phyloP scores from a whole-genome alignment of 2,797 vertebrate genomes.

The Enteromius thamalakanensis region DNA sequence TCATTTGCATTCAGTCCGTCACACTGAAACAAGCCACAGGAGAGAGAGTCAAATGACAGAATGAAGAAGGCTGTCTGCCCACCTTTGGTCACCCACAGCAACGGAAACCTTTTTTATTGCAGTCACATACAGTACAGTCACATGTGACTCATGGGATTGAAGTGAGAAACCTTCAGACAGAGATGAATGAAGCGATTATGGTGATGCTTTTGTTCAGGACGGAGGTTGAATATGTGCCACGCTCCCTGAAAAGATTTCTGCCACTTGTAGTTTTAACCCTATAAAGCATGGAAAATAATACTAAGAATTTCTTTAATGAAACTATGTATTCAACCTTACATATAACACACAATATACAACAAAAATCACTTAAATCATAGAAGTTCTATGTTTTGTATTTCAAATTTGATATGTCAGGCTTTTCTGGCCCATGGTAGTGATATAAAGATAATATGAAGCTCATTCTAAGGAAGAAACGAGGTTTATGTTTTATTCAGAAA shows the following conservation, averaged over 20 bases:
- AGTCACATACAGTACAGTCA: slow-evolving; percentile 50
- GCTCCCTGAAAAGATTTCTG: neutral
- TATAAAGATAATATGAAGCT: neutral
- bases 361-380: neutral
- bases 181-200: slow-evolving; percentile 49
- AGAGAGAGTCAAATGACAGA: slow-evolving; percentile 36
- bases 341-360: neutral
- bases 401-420: neutral
- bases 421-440: neutral
- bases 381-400: neutral
- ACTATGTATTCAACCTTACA: neutral
- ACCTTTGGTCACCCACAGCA: slow-evolving; percentile 58
- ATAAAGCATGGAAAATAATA: neutral
- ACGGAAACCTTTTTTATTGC: slow-evolving; percentile 56
- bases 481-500: neutral
- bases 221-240: neutral
- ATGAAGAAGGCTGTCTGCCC: slow-evolving; percentile 30
- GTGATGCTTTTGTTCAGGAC: slow-evolving; percentile 24
- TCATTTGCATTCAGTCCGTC: slow-evolving; percentile 37
- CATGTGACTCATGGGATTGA: slow-evolving; percentile 47
- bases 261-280: slow-evolving; percentile 35
- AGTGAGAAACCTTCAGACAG: slow-evolving; percentile 45
- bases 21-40: slow-evolving; percentile 20
- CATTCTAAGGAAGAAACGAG: neutral
- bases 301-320: neutral